A percentile compares a stretch with the other conserved stretches of the same genome.
These are phyloP conservation scores for Orientallactaga bullata DNA, from an alignment of 2,113 vertebrate species.

Conservation along the genomic window DNA sequence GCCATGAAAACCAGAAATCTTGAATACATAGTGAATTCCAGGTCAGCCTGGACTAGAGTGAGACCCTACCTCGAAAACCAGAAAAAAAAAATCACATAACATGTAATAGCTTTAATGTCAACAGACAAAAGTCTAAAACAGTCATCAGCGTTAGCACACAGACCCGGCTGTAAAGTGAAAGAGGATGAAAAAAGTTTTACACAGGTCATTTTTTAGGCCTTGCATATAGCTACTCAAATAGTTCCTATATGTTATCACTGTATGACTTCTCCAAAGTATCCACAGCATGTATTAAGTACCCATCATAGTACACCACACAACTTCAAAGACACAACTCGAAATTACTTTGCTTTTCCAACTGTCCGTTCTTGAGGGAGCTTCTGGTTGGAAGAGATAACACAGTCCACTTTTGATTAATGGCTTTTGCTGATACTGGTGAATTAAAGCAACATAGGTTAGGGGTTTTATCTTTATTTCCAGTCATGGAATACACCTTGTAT, in stretches of 20 bases:
- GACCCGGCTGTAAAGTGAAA: not conserved
- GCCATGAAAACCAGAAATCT: conserved; percentile 17
- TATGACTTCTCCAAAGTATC: conserved; percentile 76
- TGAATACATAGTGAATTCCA: too few species aligned
- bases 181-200: conserved; percentile 18
- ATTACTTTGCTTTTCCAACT: conserved; percentile 81
- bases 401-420: conserved; percentile 84
- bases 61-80: too few species aligned
- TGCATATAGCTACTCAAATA: conserved; percentile 55
- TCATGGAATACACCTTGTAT: conserved; percentile 27
- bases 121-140: not conserved
- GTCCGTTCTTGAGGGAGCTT: conserved; percentile 80
- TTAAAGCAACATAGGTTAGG: conserved; percentile 82
- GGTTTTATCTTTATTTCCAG: conserved; percentile 63
- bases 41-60: too few species aligned
- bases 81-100: conserved; percentile 48
- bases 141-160: not conserved
- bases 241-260: conserved; percentile 63
- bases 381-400: conserved; percentile 86
- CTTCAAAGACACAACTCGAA: conserved; percentile 86
- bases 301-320: conserved; percentile 76
- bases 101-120: conserved; percentile 27
- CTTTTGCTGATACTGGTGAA: conserved; percentile 78
- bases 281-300: conserved; percentile 80
- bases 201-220: conserved; percentile 49